Evolutionary conservation across 2,113 vertebrate genomes (phyloP), one percentile per base, ranked within the genome.

Genomic region (Gymnogyps californianus): DNA sequence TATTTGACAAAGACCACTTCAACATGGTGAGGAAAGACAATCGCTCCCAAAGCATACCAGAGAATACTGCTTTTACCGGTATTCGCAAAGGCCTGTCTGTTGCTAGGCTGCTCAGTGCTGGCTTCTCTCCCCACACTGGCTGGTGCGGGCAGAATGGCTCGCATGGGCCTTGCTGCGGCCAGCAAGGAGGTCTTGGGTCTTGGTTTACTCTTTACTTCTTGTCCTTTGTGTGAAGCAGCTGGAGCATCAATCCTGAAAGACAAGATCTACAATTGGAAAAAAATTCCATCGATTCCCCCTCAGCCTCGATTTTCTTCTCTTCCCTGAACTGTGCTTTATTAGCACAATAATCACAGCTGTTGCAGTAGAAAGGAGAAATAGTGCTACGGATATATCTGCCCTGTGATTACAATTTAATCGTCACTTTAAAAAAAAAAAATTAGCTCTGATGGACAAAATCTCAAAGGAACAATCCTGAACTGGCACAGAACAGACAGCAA

Each of bases 81-180:
- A 89, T 93, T 94, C 12, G 86, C 66, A 78, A 98, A 98, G 92
- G 98, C 52, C 91, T 98, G 97, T 76, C 97, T 96, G 90, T 87
- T 90, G 95, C 93, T 92, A 2, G 89, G 82, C 58, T 97, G 93
- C 74, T 98, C 98, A 2, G n/a, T 6, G 72, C 71, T 90, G 87
- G 64, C 72, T 65, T 98, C 98, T 95, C 98, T 96, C 96, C 98
- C 98, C 96, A 98, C 89, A 3, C 87, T 97, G 55, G 95, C 96
- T 57, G 98, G 99, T 5, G 99, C 99, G 5, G 99, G 99, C 17
- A 99, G 98, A 76, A 99, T 99, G 32, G 99, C 98, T 98, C 99
- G 98, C 95, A 99, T 98, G 16, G 99, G 98, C 94, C 98, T 99
- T 93, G 98, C 99, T 83, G 98, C 98, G 93, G 98, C 98, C 72